A percentile compares a stretch with the other conserved stretches of the same genome.
Conservation (phyloP, 1,140 invertebrate species). For the Oscheius sp. region DNA sequence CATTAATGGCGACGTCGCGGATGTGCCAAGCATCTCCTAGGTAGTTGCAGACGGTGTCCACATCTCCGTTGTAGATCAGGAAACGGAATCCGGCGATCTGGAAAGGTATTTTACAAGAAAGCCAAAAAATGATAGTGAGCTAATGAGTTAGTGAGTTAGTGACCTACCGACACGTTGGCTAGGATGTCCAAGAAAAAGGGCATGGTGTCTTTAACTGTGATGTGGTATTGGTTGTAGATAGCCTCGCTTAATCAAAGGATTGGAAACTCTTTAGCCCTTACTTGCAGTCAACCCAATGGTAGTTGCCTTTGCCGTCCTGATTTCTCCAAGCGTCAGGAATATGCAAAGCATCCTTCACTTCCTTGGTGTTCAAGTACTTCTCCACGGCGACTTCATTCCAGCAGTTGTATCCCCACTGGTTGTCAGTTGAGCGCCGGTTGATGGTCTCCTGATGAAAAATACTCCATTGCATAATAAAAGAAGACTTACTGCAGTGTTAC, state of each 20-base stretch:
- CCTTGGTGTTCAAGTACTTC: conserved; percentile 29
- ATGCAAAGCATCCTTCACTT: conserved; percentile 37
- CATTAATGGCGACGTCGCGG: conserved; percentile 8
- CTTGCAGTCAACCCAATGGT: conserved; percentile 36
- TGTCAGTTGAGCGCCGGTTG: conserved; percentile 39
- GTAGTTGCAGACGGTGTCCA: conserved; percentile 67
- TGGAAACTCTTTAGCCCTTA: background rate
- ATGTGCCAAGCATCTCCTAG: conserved; percentile 67
- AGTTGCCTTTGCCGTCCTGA: conserved; percentile 3
- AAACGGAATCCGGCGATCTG: conserved; percentile 32
- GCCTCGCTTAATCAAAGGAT: conserved; percentile 12
- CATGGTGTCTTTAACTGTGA: conserved; percentile 13
- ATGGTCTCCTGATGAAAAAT: conserved; percentile 6
- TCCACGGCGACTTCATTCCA: conserved; percentile 40
- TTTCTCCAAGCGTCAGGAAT: conserved; percentile 26
- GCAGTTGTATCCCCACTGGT: conserved; percentile 37
- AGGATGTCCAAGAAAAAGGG: conserved; percentile 31
- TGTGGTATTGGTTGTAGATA: conserved; percentile 37
- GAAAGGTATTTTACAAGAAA: background rate
- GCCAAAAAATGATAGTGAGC: background rate
- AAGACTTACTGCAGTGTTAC: conserved; percentile 28
- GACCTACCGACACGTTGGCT: conserved; percentile 8
- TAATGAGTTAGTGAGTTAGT: background rate
- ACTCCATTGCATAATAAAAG: background rate
- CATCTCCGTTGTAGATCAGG: conserved; percentile 66